Base-by-base conservation (phyloP, 2,113 vertebrate species). In the Tringa solitaria region DNA sequence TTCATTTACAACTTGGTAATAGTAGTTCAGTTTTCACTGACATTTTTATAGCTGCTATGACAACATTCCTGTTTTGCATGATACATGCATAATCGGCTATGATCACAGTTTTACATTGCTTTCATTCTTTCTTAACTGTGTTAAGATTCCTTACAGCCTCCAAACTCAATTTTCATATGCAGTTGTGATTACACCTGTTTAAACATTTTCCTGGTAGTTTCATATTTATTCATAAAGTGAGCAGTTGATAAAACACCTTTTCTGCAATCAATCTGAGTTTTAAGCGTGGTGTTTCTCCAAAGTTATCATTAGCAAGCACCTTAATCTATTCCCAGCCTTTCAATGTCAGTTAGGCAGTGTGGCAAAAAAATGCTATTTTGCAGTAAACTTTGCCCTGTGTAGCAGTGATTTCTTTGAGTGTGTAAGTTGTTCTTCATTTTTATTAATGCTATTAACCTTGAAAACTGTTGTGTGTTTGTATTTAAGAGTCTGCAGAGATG, bases 21-120 rank as follows among this genome's bases (percentile, higher is more conserved):
- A 90, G 91, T 93, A 94, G 93, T 84, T 95, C 77, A 69, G 91
- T 96, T 96, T 94, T 95, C 75, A 54, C 82, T 97, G 96, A 95
- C 94, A 89, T 94, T 96, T 97, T 97, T 91, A 85, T 93, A 95
- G 92, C 95, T 93, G 96, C 97, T 93, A 35, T 87, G 95, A 94
- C 96, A 86, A 63, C 65, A 78, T 94, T 77, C 64, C 90, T 81
- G 22, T 93, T 95, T 96, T 79, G 95, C 96, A 83, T 94, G 96
- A 94, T 95, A 94, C 92, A 63, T 94, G 76, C 87, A 79, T 91
- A 89, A 95, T 94, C 7, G 10, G 73, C 96, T 84, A 32, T 61
- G 88, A 95, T 84, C 59, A 10, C 77, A 89, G 88, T 80, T 77
- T 92, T 91, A 59, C 63, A 75, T 87, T 64, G 48, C 82, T 90